These are phyloP conservation scores for Mamestra configurata DNA, from an alignment of 1,140 invertebrate genomes.

Conservation along the genomic window DNA sequence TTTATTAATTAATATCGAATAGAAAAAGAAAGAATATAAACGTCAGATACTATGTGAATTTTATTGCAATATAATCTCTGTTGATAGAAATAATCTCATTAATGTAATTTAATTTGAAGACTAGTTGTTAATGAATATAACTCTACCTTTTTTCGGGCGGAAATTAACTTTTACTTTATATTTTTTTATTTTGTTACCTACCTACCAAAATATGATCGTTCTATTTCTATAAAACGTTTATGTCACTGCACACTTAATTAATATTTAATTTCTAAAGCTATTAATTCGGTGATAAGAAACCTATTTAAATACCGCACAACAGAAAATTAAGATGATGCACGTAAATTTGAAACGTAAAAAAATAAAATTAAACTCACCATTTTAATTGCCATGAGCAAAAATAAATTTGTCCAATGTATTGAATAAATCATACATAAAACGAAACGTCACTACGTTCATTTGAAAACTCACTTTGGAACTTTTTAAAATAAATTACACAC, in stretches of 20 bases:
- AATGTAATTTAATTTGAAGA: too few species aligned
- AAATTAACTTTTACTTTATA: too few species aligned
- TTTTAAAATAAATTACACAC: constrained; percentile 56
- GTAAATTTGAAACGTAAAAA: constrained; percentile 41
- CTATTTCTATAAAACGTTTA: constrained; percentile 30
- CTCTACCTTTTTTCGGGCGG: too few species aligned
- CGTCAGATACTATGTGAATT: neutral
- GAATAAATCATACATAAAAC: constrained; percentile 87
- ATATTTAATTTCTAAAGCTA: constrained; percentile 24
- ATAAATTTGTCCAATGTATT: constrained; percentile 83
- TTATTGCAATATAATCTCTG: neutral
- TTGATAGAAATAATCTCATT: too few species aligned
- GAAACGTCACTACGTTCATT: constrained; percentile 79
- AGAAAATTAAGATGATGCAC: constrained; percentile 53
- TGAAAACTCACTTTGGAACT: constrained; percentile 73
- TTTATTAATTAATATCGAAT: constrained; percentile 19
- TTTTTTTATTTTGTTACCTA: neutral
- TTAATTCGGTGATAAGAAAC: constrained; percentile 28
- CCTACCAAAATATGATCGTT: neutral
- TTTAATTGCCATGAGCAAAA: constrained; percentile 86
- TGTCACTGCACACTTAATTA: constrained; percentile 1
- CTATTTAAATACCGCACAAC: constrained; percentile 19
- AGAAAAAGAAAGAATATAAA: neutral
- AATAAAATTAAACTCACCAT: constrained; percentile 76
- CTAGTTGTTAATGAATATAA: too few species aligned